A percentile compares a stretch with the other conserved stretches of the same genome.
These are phyloP conservation scores for Pseudococcus jackbeardsleyi DNA, from an alignment of 2,888 invertebrate species.

Conservation along the genomic window DNA sequence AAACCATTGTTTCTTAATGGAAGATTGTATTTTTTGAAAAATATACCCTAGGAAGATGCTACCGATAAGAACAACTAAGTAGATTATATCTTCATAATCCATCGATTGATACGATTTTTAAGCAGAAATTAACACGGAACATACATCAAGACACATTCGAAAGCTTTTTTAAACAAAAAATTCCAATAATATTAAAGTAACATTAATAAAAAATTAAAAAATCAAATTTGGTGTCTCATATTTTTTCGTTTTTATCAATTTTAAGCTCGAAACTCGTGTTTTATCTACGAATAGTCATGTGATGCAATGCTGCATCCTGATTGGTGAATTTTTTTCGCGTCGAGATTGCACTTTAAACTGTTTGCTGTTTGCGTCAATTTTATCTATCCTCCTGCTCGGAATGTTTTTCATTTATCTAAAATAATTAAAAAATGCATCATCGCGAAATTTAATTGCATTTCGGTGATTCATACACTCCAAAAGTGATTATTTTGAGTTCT, in stretches of 20 bases:
- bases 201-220: neutral
- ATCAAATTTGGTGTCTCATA: neutral
- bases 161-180: neutral
- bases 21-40: constrained; percentile 52
- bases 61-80: constrained; percentile 23
- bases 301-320: neutral
- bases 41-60: constrained; percentile 52
- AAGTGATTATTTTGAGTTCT: neutral
- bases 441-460: neutral
- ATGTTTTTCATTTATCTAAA: neutral
- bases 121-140: neutral
- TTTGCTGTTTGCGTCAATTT: neutral
- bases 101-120: neutral
- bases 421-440: neutral
- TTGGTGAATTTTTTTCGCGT: constrained; percentile 8
- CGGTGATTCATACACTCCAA: neutral
- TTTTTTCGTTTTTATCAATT: neutral
- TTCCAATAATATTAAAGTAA: neutral
- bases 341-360: neutral
- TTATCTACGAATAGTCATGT: constrained; percentile 21
- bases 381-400: neutral
- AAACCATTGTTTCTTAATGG: constrained; percentile 73
- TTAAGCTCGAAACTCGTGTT: neutral
- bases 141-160: neutral
- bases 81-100: constrained; percentile 59